Conservation (phyloP, 2,888 invertebrate species). For the Polyommatus icarus region DNA sequence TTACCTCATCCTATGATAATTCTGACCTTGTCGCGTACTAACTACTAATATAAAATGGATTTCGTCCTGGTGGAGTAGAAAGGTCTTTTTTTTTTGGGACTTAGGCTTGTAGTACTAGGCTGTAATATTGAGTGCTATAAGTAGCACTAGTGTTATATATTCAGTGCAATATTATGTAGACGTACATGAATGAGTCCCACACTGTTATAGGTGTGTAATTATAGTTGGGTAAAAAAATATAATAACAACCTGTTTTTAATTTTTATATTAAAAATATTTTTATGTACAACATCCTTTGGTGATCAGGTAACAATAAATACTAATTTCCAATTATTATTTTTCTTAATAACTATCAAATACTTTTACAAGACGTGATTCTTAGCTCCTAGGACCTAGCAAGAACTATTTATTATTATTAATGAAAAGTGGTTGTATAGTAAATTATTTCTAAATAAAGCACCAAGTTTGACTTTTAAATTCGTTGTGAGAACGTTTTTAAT, state of each 20-base stretch:
- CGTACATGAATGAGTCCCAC: no score
- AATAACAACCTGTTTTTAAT: not conserved
- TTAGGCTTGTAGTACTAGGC: no score
- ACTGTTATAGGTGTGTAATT: not conserved
- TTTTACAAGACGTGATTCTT: constrained; percentile 45
- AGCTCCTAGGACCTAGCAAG: not conserved
- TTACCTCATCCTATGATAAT: no score
- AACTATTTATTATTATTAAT: not conserved
- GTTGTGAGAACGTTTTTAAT: not conserved
- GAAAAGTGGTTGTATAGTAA: not conserved
- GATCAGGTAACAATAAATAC: constrained; percentile 30
- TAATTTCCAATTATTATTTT: constrained; percentile 25
- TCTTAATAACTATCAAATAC: constrained; percentile 35
- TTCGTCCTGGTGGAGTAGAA: no score
- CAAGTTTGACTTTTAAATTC: constrained; percentile 56
- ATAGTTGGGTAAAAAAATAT: not conserved
- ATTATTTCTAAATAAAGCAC: not conserved
- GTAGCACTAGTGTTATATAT: no score
- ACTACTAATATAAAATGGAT: no score
- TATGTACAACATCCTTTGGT: constrained; percentile 28
- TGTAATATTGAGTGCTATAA: no score
- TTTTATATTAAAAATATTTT: constrained; percentile 18
- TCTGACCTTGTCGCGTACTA: no score
- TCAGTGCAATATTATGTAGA: no score
- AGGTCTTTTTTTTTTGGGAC: no score